Percentiles rank a stretch among this genome's conserved stretches.
These are phyloP conservation scores for Oncorhynchus mykiss DNA, from an alignment of 2,113 vertebrate species.

Conservation along the genomic window DNA sequence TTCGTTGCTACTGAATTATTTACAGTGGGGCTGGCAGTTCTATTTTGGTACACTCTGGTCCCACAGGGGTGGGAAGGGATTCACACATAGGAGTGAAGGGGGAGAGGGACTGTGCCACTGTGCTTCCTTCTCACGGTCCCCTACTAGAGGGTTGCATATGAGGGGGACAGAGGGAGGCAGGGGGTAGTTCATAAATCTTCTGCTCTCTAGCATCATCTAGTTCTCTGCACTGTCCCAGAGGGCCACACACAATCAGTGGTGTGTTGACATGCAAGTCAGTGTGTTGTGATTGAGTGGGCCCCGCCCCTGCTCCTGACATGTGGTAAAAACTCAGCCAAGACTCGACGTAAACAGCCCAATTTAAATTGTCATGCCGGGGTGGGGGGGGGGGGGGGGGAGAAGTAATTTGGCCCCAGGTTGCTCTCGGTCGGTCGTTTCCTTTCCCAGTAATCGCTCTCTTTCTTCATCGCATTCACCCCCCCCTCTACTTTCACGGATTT, in stretches of 20 bases:
- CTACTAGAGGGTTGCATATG: not conserved
- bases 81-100: not conserved
- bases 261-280: not conserved
- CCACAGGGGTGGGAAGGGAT: not conserved
- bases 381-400: too few species aligned
- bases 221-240: not conserved
- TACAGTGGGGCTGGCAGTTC: conserved; percentile 8
- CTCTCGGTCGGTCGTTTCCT: not conserved
- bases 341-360: too few species aligned
- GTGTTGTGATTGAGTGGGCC: conserved; percentile 4
- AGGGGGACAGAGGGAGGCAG: not conserved
- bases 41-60: conserved; percentile 20
- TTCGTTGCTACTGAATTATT: conserved; percentile 35
- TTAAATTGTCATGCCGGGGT: not conserved
- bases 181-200: not conserved
- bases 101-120: not conserved
- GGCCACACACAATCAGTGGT: conserved; percentile 5
- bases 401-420: not conserved
- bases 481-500: not conserved
- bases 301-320: not conserved
- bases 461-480: not conserved
- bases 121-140: not conserved
- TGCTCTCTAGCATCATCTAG: not conserved
- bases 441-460: not conserved
- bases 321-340: too few species aligned